Base-by-base conservation (phyloP, 2,113 vertebrate species). In the Pedetes capensis region DNA sequence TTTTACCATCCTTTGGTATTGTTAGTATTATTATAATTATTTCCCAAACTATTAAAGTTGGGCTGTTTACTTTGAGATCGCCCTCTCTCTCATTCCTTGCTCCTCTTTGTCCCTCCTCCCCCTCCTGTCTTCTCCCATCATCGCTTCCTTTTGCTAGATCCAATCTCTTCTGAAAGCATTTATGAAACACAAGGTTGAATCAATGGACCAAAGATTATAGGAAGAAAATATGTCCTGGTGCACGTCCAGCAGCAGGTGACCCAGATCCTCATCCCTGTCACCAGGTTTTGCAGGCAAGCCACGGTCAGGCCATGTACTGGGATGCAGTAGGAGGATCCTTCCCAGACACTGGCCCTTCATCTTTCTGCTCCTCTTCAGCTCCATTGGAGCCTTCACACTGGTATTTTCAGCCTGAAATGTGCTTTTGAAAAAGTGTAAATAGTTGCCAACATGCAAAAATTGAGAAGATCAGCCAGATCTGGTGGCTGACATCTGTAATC, bases 261-360 rank as follows among this genome's bases (percentile, higher is more conserved):
- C 44, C 13, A 37, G 32, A 47, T 66, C 27, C 47, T 18, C 11
- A 32, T 9, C 74, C 4, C 64, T 6, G 49, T 23, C 39, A 13
- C 8, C 3, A 12, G 18, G 44, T 71, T 61, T 51, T 23, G 10
- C n/a, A n/a, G 49, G 37, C 29, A 5, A 42, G 27, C 61, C 39
- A 4, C 6, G 34, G 6, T 3, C n/a, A 44, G 27, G 29, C 18
- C 0, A 18, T n/a, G 42, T 14, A 27, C 5, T 42, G 66, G 63
- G 37, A 39, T 0, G 27, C 47, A 32, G 39, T 2, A 1, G 47
- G 34, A 0, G 3, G 57, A 44, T 27, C 12, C n/a, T 51, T 32
- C 17, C 1, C 12, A 11, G n/a, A 10, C 3, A 1, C 5, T 6
- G 27, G 12, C 10, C 17, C 25, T 37, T 39, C n/a, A 39, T 79